Conservation (phyloP, 2,888 invertebrate genomes). For the Zhuqinia jingwanae region DNA sequence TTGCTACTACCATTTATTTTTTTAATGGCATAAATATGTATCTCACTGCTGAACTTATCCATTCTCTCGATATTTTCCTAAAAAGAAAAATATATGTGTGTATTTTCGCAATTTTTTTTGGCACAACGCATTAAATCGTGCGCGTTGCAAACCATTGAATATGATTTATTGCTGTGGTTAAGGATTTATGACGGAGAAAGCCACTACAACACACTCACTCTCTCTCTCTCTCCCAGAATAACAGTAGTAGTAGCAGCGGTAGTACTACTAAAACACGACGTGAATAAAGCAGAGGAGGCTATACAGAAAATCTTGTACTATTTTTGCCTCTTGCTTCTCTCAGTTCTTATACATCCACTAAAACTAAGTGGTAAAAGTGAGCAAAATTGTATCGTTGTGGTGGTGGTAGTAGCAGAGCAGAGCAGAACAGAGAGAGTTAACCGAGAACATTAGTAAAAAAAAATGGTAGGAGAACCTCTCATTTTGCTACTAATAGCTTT, state of each 20-base stretch:
- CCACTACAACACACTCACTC: constrained; percentile 56
- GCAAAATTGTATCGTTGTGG: constrained; percentile 7
- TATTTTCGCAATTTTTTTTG: constrained; percentile 63
- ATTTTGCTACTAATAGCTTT: constrained; percentile 23
- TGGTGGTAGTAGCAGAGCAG: too few species aligned
- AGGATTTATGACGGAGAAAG: constrained; percentile 77
- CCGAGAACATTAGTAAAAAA: not conserved
- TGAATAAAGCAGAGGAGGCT: not conserved
- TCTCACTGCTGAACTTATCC: not conserved
- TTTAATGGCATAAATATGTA: too few species aligned
- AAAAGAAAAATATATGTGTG: not conserved
- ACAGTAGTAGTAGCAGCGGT: too few species aligned
- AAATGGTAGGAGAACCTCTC: constrained; percentile 16
- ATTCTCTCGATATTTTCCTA: not conserved
- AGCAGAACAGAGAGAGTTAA: too few species aligned
- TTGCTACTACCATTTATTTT: too few species aligned
- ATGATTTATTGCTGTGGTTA: constrained; percentile 76
- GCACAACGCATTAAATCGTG: constrained; percentile 74
- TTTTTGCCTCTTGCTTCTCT: not conserved
- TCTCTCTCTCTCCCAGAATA: too few species aligned
- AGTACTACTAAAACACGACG: not conserved
- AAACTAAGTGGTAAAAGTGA: not conserved
- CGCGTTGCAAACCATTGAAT: constrained; percentile 74
- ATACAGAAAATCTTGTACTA: too few species aligned
- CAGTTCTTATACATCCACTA: not conserved